Evolutionary conservation across 37 sponge, comb jelly and placozoan species (phyloP), one percentile per base, ranked within the genome.

Genomic region (Theonella swinhoei): DNA sequence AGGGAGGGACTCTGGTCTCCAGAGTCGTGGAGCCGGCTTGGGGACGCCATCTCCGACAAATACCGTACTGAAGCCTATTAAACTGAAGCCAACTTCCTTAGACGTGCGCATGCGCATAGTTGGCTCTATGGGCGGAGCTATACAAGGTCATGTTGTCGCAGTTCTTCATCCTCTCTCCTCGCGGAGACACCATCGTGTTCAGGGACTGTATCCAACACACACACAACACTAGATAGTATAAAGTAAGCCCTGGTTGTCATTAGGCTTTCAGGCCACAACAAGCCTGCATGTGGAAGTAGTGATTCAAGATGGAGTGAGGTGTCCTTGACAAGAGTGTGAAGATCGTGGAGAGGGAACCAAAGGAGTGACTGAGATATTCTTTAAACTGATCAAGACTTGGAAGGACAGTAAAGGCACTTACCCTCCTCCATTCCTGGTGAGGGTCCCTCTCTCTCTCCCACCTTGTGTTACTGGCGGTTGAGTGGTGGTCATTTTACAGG

Each of bases 181-280:
- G 95, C 39, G 98, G 98, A 72, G 98, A 97, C 80, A 90, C 95
- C 14, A 88, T 96, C 28, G 88, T 93, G 29, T 94, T 91, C 79
- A 84, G 91, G 69, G 96, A 96, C 86, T 96, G 96, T 96, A 96
- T 92, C 92, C 94, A 89, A 35, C 1, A n/a, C n/a, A n/a, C n/a
- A n/a, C n/a, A n/a, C n/a, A n/a, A n/a, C n/a, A n/a, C n/a, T n/a
- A n/a, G n/a, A n/a, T n/a, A n/a, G n/a, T n/a, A n/a, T n/a, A n/a
- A n/a, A n/a, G n/a, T n/a, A n/a, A n/a, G n/a, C n/a, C n/a, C n/a
- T n/a, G n/a, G n/a, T n/a, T n/a, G n/a, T n/a, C n/a, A n/a, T n/a
- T n/a, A n/a, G n/a, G n/a, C n/a, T n/a, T n/a, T n/a, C n/a, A n/a
- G n/a, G n/a, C 30, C 19, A 30, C 64, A 77, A 20, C 33, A n/a